These are phyloP conservation scores for Acipenser transmontanus DNA, from an alignment of 2,797 vertebrate species.

Conservation along the genomic window DNA sequence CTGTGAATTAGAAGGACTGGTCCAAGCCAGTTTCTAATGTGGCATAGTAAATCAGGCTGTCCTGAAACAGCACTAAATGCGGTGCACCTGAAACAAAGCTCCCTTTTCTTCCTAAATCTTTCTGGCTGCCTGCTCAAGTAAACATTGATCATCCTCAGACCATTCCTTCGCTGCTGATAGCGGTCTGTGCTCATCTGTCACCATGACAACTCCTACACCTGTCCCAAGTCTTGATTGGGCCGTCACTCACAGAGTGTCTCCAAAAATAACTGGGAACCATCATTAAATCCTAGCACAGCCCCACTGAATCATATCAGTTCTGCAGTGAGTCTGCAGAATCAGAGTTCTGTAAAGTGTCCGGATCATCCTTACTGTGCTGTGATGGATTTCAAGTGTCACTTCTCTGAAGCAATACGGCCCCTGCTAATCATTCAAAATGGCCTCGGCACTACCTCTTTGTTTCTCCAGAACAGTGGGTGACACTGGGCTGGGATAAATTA, in stretches of 20 bases:
- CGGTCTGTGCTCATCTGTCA: slow-evolving; percentile 53
- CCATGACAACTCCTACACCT: slow-evolving; percentile 46
- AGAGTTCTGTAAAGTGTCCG: neutral
- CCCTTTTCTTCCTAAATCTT: neutral
- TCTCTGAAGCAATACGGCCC: slow-evolving; percentile 27
- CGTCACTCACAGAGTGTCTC: slow-evolving; percentile 45
- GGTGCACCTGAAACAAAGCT: no score
- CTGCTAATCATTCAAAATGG: slow-evolving; percentile 53
- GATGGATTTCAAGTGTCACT: slow-evolving; percentile 35
- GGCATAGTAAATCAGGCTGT: no score
- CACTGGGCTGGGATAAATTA: slow-evolving; percentile 18
- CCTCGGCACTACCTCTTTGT: slow-evolving; percentile 33
- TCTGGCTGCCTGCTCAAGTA: slow-evolving; percentile 13
- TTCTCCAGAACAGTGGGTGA: slow-evolving; percentile 25
- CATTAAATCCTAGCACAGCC: slow-evolving; percentile 39
- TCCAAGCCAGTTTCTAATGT: no score
- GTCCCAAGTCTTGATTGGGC: slow-evolving; percentile 44
- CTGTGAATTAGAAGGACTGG: no score
- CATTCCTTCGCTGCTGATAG: slow-evolving; percentile 43
- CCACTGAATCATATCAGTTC: slow-evolving; percentile 35
- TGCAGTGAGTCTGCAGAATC: slow-evolving; percentile 5
- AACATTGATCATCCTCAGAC: slow-evolving; percentile 45
- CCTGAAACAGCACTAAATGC: no score
- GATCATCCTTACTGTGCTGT: slow-evolving; percentile 1
- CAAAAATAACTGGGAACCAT: slow-evolving; percentile 43